Evolutionary conservation across 2,888 invertebrate genomes (phyloP), one percentile per base, ranked within the genome.

Genomic region (Drosophila nr. fundita): DNA sequence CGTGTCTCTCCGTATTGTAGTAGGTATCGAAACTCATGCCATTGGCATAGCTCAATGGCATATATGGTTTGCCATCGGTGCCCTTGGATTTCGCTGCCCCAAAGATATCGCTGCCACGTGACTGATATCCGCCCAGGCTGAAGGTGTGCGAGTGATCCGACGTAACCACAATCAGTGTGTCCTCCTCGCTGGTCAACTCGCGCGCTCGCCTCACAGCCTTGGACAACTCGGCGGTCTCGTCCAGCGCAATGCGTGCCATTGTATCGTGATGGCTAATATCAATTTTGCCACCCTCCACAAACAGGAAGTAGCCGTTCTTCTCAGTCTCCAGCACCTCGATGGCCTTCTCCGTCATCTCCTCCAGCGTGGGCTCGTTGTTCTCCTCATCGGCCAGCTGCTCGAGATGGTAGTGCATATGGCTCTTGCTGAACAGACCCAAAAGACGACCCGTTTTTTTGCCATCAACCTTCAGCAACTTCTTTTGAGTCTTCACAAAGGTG

Each of bases 71-170:
- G 70, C 95, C 95, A 21, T 94, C 94, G 5, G 92, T 93, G 11
- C 94, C 94, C 27, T 40, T 24, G n/a, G 69, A 11, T 38, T 65
- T 18, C 18, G 90, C 80, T n/a, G 65, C 30, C 38, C 84, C 79
- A 15, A 91, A 92, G 61, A 93, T 92, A 69, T 93, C 86, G 45
- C 85, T 90, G n/a, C 88, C 84, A 8, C 93, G 90, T 1, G 74
- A 45, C 77, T 92, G 78, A 90, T 97, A 97, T 0, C 97, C 97
- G 32, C 95, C 95, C 68, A 96, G 94, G 15, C 95, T 95, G 95
- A 97, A 95, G 0, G 96, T 95, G 89, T 97, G 97, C 15, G 96
- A 95, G 87, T 97, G 97, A 92, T 97, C 97, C 0, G 97, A 94
- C 0, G 97, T 97, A 7, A 97, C 97, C 0, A 98, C 94, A 8